Percentiles rank a stretch among this genome's conserved stretches.
These are phyloP conservation scores for Sterrhoptilus dennistouni DNA, from an alignment of 2,113 vertebrate species.

Conservation along the genomic window DNA sequence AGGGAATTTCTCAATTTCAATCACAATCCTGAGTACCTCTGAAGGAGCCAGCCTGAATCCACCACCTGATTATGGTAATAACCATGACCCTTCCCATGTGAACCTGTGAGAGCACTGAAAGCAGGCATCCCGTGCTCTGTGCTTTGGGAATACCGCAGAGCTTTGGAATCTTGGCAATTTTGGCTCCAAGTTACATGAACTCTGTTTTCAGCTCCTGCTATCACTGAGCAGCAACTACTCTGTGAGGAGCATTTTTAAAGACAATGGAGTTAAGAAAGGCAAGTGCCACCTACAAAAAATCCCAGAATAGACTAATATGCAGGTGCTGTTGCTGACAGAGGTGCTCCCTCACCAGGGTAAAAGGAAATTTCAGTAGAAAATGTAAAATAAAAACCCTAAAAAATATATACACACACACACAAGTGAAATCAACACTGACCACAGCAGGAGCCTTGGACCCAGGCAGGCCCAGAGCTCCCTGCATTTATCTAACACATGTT, in stretches of 20 bases:
- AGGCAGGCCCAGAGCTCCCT: not conserved
- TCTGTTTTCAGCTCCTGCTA: not conserved
- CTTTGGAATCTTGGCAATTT: not conserved
- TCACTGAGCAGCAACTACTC: not conserved
- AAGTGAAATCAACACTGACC: not conserved
- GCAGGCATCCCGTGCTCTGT: accelerated
- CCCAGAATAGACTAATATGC: not conserved
- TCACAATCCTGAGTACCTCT: not conserved
- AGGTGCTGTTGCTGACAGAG: not conserved
- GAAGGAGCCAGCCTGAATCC: not conserved
- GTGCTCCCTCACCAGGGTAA: not conserved
- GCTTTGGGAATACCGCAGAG: not conserved
- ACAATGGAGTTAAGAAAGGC: not conserved
- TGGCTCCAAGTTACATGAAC: not conserved
- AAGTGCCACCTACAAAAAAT: not conserved
- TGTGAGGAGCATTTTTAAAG: not conserved
- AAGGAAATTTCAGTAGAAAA: not conserved
- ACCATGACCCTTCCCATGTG: accelerated
- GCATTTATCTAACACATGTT: accelerated
- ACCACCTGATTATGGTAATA: accelerated
- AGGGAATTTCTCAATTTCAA: accelerated
- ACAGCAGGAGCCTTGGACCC: not conserved
- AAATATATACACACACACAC: accelerated
- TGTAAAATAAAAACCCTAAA: not conserved
- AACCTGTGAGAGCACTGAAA: not conserved